Base-by-base conservation (phyloP, 2,888 invertebrate genomes). In the Ophion ellenae region DNA sequence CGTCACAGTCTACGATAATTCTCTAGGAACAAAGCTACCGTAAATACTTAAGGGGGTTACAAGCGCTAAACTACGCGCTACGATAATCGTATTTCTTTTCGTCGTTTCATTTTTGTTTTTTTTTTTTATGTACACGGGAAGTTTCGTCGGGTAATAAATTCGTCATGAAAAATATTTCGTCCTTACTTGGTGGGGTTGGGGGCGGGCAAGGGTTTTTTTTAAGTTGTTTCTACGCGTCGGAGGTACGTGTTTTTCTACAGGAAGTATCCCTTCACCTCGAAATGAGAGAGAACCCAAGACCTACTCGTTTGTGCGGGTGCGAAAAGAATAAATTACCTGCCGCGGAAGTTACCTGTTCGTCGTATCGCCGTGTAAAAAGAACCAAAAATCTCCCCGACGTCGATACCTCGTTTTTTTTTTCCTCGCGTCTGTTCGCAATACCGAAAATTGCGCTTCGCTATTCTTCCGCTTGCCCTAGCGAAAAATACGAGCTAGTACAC, bases 91-190 rank as follows among this genome's bases (percentile, higher is more conserved):
- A 2, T 59, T 59, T 59, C 14, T 73, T 47, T 47, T 4, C 53
- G 53, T 53, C 11, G 53, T 14, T 53, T 0, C 47, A 47, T 11
- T 47, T 1, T 45, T 14, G 24, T 40, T 36, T 36, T 11, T 47
- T 1, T 61, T 28, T n/a, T 47, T 6, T 47, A 75, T 64, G 40
- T 28, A 75, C 45, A 75, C 64, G 64, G 75, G 20, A 66, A 66
- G 57, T 76, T 79, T 71, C 64, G 79, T 85, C 82, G 82, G 83
- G 82, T 80, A 40, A 53, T 66, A 45, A 80, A 57, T 73, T 76
- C 67, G 85, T 85, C 85, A 71, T 70, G 69, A 71, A 64, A 53
- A 24, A 24, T 63, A 32, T 74, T 64, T 32, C 45, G 75, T 84
- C 70, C 45, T 75, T 70, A 59, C 20, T 61, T 20, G 40, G 61